Base-by-base conservation (phyloP, 2,797 vertebrate species). In the Iguana delicatissima region DNA sequence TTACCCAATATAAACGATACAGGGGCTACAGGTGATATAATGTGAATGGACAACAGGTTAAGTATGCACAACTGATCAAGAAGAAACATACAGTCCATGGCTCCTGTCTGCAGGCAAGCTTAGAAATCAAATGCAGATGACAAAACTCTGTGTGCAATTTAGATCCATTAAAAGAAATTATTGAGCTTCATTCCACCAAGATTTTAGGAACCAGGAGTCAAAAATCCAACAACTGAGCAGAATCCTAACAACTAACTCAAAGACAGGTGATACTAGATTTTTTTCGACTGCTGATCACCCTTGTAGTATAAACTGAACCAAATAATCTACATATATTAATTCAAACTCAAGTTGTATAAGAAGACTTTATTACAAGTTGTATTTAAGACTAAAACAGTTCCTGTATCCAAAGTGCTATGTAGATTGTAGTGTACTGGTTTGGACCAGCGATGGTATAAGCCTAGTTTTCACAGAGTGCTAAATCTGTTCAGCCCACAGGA, bases 61-160 rank as follows among this genome's bases (percentile, higher is more conserved):
- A 87, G 3, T 2, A 94, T 59, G 84, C 55, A 96, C 84, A 74
- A 93, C n/a, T 93, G 92, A 93, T 90, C 95, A 69, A 92, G 59
- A 90, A 90, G 81, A 13, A 87, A 93, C 90, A 95, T 0, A 84
- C 93, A 94, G 95, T 90, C 80, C 90, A 95, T 89, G 73, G 80
- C 92, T 96, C 86, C 95, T 95, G 96, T 93, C 93, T 95, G 94
- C 89, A 96, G 96, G 96, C 94, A 97, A 91, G 92, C 93, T 97
- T 91, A 94, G 94, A 97, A 98, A 94, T 93, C 95, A 96, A 97
- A 93, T 95, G 95, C 92, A 95, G 94, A 95, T 95, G 93, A 97
- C 93, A 95, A 94, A 96, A 91, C 83, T 91, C 96, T 80, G 93
- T 94, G 94, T 92, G 90, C 22, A 35, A 42, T 67, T 22, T 26